These are phyloP conservation scores for Ceratosolen fusciceps DNA, from an alignment of 1,140 invertebrate species.

Conservation along the genomic window DNA sequence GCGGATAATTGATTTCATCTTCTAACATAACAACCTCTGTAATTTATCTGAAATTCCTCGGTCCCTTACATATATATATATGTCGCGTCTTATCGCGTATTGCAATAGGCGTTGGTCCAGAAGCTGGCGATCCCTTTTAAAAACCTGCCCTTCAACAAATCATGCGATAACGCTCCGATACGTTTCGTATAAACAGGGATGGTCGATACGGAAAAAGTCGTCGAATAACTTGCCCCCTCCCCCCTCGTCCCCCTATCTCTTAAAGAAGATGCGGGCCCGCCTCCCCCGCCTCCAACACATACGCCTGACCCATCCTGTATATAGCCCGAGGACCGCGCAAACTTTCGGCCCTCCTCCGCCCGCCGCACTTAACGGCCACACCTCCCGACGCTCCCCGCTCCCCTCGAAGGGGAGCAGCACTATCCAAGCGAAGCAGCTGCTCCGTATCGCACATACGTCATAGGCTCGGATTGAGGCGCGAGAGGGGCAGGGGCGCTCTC, in stretches of 20 bases:
- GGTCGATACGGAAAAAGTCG: conserved; percentile 3
- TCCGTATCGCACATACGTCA: conserved; percentile 34
- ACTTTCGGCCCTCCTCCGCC: conserved; percentile 24
- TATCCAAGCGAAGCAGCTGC: conserved; percentile 35
- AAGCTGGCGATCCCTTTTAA: neutral
- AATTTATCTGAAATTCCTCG: too few species aligned
- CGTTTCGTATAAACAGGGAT: neutral
- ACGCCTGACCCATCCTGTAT: too few species aligned
- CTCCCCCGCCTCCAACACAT: too few species aligned
- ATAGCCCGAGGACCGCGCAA: conserved; percentile 14
- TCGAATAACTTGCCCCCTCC: conserved; percentile 29
- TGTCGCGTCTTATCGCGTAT: neutral
- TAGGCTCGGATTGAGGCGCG: neutral
- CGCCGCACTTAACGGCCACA: neutral
- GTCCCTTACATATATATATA: too few species aligned
- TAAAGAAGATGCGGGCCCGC: neutral
- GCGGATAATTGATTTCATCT: neutral
- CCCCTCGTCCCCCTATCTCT: neutral
- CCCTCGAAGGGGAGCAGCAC: neutral
- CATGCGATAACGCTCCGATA: neutral
- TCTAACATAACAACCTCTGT: too few species aligned
- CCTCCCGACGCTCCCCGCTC: neutral
- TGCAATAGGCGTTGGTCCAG: neutral
- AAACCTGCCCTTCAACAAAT: conserved; percentile 30
- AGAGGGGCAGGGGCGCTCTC: neutral